Base-by-base conservation (phyloP, 1,140 invertebrate genomes). In the Bombyx mandarina region DNA sequence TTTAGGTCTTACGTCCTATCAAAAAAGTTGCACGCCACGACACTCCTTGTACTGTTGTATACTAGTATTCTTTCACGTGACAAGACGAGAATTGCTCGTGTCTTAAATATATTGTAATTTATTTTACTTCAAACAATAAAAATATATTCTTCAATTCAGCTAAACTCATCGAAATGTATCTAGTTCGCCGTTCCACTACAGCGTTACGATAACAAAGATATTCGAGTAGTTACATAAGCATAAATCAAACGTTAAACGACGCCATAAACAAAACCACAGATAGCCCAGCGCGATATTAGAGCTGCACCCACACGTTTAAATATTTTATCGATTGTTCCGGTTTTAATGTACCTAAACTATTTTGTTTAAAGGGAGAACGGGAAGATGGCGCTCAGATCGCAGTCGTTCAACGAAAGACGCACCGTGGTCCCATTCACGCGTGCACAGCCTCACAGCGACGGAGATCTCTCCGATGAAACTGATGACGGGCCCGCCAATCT, bases 331-430 rank as follows among this genome's bases (percentile, higher is more conserved):
- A 6, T 18, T 55, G 22, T 52, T 42, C 42, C 42, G 51, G 10
- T 59, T 59, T 57, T 5, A 35, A 35, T 35, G 26, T 35, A 5
- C 12, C 12, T 18, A 18, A 18, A 35, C 26, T 35, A 51, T 26
- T 9, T 51, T 9, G 46, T 45, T 76, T 86, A 18, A 75, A 88
- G 85, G 67, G 85, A 88, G 58, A 84, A 75, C 42, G 78, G 86
- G 55, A 88, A 86, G 67, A 88, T 87, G 77, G 86, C 87, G 66
- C 65, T 87, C 2, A 73, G 87, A 6, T 88, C 87, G 51, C 85
- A 88, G 62, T 88, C 87, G 45, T 88, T 88, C 65, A 88, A 88
- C 65, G 86, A 85, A 66, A 69, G 78, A 10, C 73, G 82, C 12
- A 63, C 49, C 59, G 73, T 62, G 57, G 66, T 73, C 45, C 59